Percentiles rank a stretch among this genome's conserved stretches.
Conservation (phyloP, 2,113 vertebrate species). For the Corvus moneduloides region DNA sequence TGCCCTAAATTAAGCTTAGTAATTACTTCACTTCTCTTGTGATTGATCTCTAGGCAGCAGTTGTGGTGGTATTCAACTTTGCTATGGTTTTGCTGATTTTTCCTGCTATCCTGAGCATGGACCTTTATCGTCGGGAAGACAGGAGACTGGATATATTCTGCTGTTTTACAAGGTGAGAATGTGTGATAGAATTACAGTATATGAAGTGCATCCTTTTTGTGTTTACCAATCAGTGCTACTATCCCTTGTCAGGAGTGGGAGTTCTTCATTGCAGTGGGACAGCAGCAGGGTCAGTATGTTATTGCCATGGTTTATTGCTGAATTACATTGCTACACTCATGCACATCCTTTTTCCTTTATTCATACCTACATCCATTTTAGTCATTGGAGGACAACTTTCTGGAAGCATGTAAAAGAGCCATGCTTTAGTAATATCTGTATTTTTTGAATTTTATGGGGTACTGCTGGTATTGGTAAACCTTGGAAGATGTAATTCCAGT, state of each 20-base stretch:
- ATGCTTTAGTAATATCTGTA: not conserved
- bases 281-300: not conserved
- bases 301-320: not conserved
- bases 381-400: not conserved
- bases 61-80: slow-evolving; percentile 97
- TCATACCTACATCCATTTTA: not conserved
- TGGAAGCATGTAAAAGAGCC: not conserved
- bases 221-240: not conserved
- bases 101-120: slow-evolving; percentile 97
- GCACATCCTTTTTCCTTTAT: not conserved
- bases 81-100: slow-evolving; percentile 98
- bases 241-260: not conserved
- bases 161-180: slow-evolving; percentile 92
- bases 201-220: not conserved
- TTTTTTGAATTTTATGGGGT: not conserved
- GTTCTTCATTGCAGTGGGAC: not conserved
- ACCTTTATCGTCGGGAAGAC: slow-evolving; percentile 92
- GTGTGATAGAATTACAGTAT: not conserved
- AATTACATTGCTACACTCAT: not conserved
- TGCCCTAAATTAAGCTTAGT: not conserved
- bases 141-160: slow-evolving; percentile 95
- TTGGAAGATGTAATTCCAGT: not conserved
- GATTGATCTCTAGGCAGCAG: slow-evolving; percentile 82
- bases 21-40: not conserved
- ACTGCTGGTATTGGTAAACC: not conserved